Base-by-base conservation (phyloP, 2,113 vertebrate species). In the Murina feae region DNA sequence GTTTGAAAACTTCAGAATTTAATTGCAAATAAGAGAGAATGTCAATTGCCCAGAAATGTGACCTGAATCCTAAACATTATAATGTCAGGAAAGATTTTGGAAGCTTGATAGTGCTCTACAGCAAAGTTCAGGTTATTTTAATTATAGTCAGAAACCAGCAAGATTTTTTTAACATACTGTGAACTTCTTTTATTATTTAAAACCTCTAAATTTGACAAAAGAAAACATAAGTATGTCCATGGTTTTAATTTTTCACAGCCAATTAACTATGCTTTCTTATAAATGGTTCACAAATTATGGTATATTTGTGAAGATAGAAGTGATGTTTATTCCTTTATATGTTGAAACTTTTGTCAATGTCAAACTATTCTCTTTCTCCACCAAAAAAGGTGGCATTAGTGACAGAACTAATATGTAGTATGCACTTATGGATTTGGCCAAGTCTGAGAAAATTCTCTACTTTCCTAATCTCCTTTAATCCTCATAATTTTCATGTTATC, bases 281-380 rank as follows among this genome's bases (percentile, higher is more conserved):
- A 32, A 82, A n/a, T 81, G 95, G 91, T 90, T 69, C 93, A 87
- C 82, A 95, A 72, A 39, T 25, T 39, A 47, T 93, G 20, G 39
- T 23, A 90, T 95, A 71, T 91, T 97, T 75, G 32, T 84, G 69
- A 93, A 95, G 85, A 25, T 92, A 71, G 37, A 49, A 79, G 7
- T 95, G 9, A 44, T 95, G 75, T 9, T 1, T 74, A 76, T 35
- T 82, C 28, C 86, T 85, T 58, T 21, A 75, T 92, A 96, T 91
- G 94, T 95, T 96, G 91, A 78, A 13, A 72, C 0, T n/a, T 96
- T 71, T 95, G 49, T 97, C 93, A 81, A 58, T 94, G 37, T 94
- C 94, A 97, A 95, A 96, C 90, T 95, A 79, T 90, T 97, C 53
- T 93, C 93, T 97, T 55, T 93, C 90, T 74, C 86, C 74, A 78